A percentile compares a stretch with the other conserved stretches of the same genome.
Evolutionary conservation across 1,140 invertebrate species (phyloP).

Genomic region (Lerema accius): DNA sequence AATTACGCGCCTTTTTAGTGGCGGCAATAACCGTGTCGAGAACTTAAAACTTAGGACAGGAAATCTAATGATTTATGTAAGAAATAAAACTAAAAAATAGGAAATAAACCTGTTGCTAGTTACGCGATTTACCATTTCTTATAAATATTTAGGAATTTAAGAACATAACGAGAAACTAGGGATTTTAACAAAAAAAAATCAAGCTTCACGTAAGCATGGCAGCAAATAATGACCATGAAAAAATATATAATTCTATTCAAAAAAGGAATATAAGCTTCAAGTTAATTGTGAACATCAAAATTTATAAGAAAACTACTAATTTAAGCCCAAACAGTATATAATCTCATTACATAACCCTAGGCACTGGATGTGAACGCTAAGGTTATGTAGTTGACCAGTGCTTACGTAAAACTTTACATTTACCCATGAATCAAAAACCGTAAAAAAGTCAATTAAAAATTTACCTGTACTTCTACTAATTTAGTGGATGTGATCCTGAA

Average conservation of each 20-base stretch:
- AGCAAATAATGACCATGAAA: background rate
- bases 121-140: too few relatives aligned
- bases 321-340: conserved; percentile 47
- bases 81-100: too few relatives aligned
- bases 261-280: too few relatives aligned
- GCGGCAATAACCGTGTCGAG: too few relatives aligned
- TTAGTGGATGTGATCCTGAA: conserved; percentile 71
- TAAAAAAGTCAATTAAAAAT: conserved; percentile 32
- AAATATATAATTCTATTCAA: too few relatives aligned
- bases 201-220: background rate
- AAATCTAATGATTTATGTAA: too few relatives aligned
- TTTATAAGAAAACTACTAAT: conserved; percentile 1
- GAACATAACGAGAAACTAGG: background rate
- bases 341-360: conserved; percentile 67
- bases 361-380: conserved; percentile 59
- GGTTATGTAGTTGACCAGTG: conserved; percentile 63
- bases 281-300: background rate
- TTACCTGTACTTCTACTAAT: conserved; percentile 73
- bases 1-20: background rate
- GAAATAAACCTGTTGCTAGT: too few relatives aligned
- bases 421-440: background rate
- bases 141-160: conserved; percentile 1
- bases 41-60: background rate
- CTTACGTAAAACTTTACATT: conserved; percentile 30
- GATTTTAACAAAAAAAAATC: background rate